Conservation (phyloP, 2,888 invertebrate genomes). For the Sminthurinus aureus region DNA sequence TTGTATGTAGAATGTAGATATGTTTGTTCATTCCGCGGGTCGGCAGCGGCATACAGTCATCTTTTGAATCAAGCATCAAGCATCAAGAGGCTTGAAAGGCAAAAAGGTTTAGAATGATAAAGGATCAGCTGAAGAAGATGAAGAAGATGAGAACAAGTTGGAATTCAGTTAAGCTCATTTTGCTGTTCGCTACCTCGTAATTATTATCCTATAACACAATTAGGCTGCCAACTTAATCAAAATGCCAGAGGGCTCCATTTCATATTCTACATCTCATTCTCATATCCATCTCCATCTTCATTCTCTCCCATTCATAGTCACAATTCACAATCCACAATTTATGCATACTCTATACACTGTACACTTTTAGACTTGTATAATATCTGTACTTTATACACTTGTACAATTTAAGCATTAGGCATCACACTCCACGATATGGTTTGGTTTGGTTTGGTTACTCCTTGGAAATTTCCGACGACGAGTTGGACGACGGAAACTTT, state of each 20-base stretch:
- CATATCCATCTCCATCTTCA: not conserved
- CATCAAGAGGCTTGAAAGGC: constrained; percentile 2
- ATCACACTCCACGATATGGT: too few species aligned
- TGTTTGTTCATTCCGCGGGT: not conserved
- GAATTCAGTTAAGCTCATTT: constrained; percentile 26
- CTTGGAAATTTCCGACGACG: not conserved
- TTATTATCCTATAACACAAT: constrained; percentile 26
- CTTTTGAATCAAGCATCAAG: not conserved
- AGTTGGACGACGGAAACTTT: not conserved
- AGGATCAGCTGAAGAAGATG: too few species aligned
- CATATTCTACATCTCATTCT: not conserved
- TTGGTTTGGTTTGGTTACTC: too few species aligned
- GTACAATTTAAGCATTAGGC: too few species aligned
- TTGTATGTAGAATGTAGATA: not conserved
- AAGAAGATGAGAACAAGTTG: not conserved
- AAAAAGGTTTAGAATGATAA: not conserved
- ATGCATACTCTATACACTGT: not conserved
- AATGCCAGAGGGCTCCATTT: constrained; percentile 23
- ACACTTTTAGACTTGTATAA: too few species aligned
- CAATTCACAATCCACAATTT: not conserved
- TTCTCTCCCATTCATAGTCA: not conserved
- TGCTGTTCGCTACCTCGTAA: constrained; percentile 27
- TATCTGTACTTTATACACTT: too few species aligned
- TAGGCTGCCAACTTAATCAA: constrained; percentile 29
- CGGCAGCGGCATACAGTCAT: not conserved